Evolutionary conservation across 1,140 invertebrate genomes (phyloP), one percentile per base, ranked within the genome.

Genomic region (Odontomachus brunneus): DNA sequence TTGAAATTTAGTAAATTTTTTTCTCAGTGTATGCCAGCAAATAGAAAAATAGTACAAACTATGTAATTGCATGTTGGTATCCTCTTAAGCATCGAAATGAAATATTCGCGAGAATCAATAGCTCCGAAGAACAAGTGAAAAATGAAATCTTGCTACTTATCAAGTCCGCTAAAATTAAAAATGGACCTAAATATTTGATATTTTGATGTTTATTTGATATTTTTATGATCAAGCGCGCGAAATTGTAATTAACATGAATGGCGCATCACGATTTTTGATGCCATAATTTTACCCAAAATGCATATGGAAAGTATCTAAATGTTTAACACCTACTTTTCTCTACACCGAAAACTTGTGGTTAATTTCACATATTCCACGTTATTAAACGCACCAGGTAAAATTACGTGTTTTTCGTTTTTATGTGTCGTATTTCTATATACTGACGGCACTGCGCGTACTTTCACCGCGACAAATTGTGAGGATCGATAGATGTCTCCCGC

Each of bases 381-480:
- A 62, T 62, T 24, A 59, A 44, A 73, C 22, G 17, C 22, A 11
- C 22, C 14, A 7, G 55, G 0, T 26, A 11, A 44, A 80, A 48
- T 12, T 57, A 24, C 51, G 38, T 44, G 38, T 44, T 29, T 69
- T 29, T 7, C 26, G 7, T 57, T 44, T 19, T 80, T 71, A 57
- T 55, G 57, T 51, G 26, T 15, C 63, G 15, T 57, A 33, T 33
- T n/a, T 19, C 53, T n/a, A 51, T 29, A 22, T 22, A 7, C 29
- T 15, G 49, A 57, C 65, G 51, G 24, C 22, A 49, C 65, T 66
- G 48, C 44, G 53, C 69, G 69, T 63, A 82, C 57, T 65, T 65
- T 65, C 60, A 76, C 60, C 60, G 74, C 24, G 51, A 83, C 74
- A 83, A 83, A 83, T 83, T 78, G 82, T 78, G 73, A 66, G 57